These are phyloP conservation scores for Congeria kusceri DNA, from an alignment of 2,888 invertebrate genomes.

Conservation along the genomic window DNA sequence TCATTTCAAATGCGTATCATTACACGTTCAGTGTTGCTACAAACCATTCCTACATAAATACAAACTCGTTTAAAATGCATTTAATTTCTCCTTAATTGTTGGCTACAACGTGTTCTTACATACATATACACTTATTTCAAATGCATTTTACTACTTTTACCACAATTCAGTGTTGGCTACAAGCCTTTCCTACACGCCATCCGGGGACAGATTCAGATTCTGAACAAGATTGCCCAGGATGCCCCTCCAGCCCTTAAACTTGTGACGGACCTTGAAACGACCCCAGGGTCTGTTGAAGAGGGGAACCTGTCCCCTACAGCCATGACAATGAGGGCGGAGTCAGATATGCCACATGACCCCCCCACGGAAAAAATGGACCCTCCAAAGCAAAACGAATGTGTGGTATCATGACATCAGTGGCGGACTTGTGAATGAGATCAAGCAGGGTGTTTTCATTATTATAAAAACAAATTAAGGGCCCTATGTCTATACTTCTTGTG, in stretches of 20 bases:
- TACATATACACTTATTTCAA: no score
- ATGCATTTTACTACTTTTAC: constrained; percentile 20
- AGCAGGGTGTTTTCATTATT: no score
- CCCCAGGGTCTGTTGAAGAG: constrained; percentile 66
- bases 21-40: no score
- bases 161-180: constrained; percentile 83
- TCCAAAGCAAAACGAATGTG: constrained; percentile 72
- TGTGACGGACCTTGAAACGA: constrained; percentile 53
- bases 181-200: constrained; percentile 83
- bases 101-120: no score
- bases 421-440: no score
- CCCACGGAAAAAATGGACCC: constrained; percentile 45
- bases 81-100: no score
- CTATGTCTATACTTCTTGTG: no score
- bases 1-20: no score
- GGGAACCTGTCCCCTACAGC: constrained; percentile 76
- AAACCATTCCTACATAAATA: no score
- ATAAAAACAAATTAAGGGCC: no score
- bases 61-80: no score
- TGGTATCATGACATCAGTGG: constrained; percentile 61
- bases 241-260: constrained; percentile 74
- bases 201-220: constrained; percentile 75
- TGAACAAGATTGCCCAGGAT: constrained; percentile 79
- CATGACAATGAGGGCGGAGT: constrained; percentile 72
- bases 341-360: constrained; percentile 52